phyloP scores from a whole-genome alignment of 2,113 vertebrate genomes.

The Campylorhamphus procurvoides region DNA sequence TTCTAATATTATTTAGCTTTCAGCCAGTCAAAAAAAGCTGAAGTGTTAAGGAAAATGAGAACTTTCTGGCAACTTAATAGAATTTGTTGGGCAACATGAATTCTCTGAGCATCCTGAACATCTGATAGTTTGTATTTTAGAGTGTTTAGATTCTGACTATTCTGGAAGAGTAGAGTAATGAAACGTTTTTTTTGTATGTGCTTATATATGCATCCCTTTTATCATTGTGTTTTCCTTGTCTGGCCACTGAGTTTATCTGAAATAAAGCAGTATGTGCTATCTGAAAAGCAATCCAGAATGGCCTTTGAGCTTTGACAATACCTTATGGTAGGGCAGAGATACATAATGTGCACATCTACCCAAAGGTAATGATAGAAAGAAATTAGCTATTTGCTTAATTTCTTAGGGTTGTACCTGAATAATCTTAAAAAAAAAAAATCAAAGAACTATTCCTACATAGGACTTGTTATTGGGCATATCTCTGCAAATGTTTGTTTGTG shows the following conservation, averaged over 20 bases:
- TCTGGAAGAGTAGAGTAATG: neutral
- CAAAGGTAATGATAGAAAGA: neutral
- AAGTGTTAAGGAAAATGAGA: neutral
- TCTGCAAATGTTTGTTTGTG: neutral
- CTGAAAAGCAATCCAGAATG: neutral
- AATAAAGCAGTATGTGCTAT: neutral
- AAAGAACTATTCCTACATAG: neutral
- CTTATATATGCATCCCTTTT: neutral
- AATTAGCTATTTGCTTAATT: neutral
- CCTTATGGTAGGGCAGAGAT: neutral
- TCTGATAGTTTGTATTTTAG: neutral
- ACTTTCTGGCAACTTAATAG: neutral
- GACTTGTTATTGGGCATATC: neutral
- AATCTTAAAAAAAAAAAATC: neutral
- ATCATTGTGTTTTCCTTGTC: neutral
- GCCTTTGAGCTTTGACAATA: neutral
- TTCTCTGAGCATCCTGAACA: neutral
- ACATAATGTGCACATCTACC: accelerated
- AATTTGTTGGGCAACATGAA: neutral
- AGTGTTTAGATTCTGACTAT: neutral
- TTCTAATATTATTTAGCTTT: neutral
- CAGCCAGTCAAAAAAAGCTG: neutral
- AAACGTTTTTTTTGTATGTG: neutral
- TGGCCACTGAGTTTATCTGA: neutral
- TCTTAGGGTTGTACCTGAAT: neutral